Percentiles rank a stretch among this genome's conserved stretches.
Conservation (phyloP, 1,140 invertebrate species). For the Parasteatoda tepidariorum region DNA sequence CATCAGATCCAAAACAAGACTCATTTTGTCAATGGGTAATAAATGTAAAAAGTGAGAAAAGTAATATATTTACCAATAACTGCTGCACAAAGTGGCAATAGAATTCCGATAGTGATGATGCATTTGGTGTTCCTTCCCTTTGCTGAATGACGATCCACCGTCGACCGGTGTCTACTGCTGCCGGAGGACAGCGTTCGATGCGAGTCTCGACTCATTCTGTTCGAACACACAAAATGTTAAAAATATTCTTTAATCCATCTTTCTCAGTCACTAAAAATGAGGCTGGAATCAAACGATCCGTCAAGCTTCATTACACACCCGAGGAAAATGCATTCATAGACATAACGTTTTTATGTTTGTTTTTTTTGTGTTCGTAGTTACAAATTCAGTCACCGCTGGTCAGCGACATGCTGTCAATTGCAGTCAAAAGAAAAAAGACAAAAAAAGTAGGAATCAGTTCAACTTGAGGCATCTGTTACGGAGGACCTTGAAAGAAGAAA, state of each 20-base stretch:
- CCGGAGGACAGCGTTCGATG: neutral
- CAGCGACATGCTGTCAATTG: neutral
- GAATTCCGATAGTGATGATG: constrained; percentile 37
- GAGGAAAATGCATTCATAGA: neutral
- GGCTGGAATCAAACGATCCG: neutral
- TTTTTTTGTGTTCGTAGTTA: neutral
- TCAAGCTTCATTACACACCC: neutral
- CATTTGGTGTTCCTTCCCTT: constrained; percentile 15
- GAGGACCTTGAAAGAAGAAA: too few species aligned
- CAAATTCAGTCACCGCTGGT: neutral
- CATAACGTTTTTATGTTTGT: neutral
- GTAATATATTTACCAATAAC: constrained; percentile 38
- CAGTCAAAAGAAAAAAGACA: too few species aligned
- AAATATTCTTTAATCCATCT: neutral
- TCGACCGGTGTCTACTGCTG: neutral
- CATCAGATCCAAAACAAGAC: too few species aligned
- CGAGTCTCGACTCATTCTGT: neutral
- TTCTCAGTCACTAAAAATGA: neutral
- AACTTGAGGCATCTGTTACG: too few species aligned
- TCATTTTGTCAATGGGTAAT: too few species aligned
- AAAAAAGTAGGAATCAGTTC: too few species aligned
- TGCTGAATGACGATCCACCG: neutral
- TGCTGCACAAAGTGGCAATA: constrained; percentile 29
- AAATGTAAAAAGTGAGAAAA: too few species aligned
- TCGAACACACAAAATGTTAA: neutral